Evolutionary conservation across 2,888 invertebrate species (phyloP).

Genomic region (Strigamia transsilvanica): DNA sequence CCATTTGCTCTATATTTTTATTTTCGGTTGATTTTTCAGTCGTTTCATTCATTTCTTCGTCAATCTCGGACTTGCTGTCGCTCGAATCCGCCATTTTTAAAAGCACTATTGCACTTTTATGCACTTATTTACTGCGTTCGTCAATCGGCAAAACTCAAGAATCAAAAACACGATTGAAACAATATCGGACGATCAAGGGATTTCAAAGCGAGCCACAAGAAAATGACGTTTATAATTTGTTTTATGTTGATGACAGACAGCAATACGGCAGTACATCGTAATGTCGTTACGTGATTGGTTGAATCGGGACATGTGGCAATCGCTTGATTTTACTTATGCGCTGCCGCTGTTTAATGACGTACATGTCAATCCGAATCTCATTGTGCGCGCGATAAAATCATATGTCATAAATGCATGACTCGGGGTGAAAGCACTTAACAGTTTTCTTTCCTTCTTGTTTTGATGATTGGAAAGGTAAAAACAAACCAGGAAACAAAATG

Average conservation of each 20-base stretch:
- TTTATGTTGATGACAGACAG: too few species aligned
- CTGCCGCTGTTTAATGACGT: not conserved
- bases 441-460: constrained; percentile 8
- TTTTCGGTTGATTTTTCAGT: not conserved
- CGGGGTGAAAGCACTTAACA: not conserved
- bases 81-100: not conserved
- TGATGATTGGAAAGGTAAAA: not conserved
- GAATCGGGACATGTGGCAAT: too few species aligned
- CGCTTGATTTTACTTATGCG: not conserved
- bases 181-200: too few species aligned
- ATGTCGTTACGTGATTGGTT: too few species aligned
- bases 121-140: not conserved
- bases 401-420: not conserved
- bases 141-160: too few species aligned
- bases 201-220: too few species aligned
- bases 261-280: too few species aligned
- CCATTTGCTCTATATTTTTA: not conserved
- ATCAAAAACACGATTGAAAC: too few species aligned
- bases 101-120: not conserved
- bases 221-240: too few species aligned
- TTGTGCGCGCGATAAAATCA: too few species aligned
- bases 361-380: not conserved
- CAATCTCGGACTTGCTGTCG: not conserved
- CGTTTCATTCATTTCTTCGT: not conserved
- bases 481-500: not conserved